Percentiles rank a stretch among this genome's conserved stretches.
phyloP scores from a whole-genome alignment of 1,140 invertebrate genomes.

The Thalassaphorura encarpata region DNA sequence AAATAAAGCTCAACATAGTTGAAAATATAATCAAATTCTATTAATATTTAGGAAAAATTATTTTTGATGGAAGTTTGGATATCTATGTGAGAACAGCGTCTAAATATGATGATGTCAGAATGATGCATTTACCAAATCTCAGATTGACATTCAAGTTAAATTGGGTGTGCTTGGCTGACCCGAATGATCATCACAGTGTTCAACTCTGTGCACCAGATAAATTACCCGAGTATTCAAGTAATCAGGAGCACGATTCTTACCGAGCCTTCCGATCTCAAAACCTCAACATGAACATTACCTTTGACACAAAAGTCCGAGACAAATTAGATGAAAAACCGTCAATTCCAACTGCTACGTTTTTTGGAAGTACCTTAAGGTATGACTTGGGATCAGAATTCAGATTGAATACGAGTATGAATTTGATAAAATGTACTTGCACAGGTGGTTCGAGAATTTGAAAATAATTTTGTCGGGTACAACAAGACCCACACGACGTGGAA shows the following conservation, averaged over 20 bases:
- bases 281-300: slow-evolving; percentile 71
- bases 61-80: slow-evolving; percentile 73
- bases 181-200: slow-evolving; percentile 92
- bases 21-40: not conserved
- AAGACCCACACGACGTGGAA: slow-evolving; percentile 79
- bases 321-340: slow-evolving; percentile 17
- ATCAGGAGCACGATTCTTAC: slow-evolving; percentile 80
- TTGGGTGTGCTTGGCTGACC: slow-evolving; percentile 86
- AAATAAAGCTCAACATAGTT: not conserved
- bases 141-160: slow-evolving; percentile 73
- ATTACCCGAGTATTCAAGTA: slow-evolving; percentile 92
- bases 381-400: not conserved
- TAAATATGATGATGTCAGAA: slow-evolving; percentile 93
- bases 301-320: slow-evolving; percentile 58
- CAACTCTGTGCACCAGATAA: slow-evolving; percentile 94
- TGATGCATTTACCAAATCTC: slow-evolving; percentile 82
- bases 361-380: slow-evolving; percentile 72
- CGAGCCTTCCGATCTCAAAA: slow-evolving; percentile 89
- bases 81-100: slow-evolving; percentile 90
- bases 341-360: slow-evolving; percentile 67
- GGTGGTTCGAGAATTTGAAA: slow-evolving; percentile 93
- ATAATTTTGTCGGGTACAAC: slow-evolving; percentile 92
- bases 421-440: slow-evolving; percentile 32
- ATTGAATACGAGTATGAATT: slow-evolving; percentile 10
- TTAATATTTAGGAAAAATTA: slow-evolving; percentile 55